phyloP scores from a whole-genome alignment of 2,113 vertebrate species.

The Hippoglossus stenolepis region DNA sequence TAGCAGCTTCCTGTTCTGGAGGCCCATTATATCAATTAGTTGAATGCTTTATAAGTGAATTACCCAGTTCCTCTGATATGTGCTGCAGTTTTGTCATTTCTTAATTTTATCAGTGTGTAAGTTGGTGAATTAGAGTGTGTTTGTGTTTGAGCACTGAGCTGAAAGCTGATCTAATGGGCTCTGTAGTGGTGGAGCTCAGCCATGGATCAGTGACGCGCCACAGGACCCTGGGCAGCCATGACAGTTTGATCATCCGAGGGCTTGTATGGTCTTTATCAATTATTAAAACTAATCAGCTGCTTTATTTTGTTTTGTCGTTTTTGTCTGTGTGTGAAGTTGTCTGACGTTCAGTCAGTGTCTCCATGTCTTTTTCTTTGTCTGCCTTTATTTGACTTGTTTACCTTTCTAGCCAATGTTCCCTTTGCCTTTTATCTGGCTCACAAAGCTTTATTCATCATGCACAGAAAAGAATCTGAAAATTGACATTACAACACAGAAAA shows the following conservation, averaged over 20 bases:
- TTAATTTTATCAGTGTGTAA: constrained; percentile 25
- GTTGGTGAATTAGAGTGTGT: constrained; percentile 12
- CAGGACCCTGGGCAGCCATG: constrained; percentile 73
- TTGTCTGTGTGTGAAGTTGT: constrained; percentile 26
- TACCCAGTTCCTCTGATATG: background rate
- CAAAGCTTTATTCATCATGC: background rate
- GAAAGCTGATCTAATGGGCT: constrained; percentile 70
- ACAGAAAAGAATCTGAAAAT: background rate
- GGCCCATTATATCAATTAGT: constrained; percentile 4
- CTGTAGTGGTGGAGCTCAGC: constrained; percentile 41
- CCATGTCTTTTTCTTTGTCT: background rate
- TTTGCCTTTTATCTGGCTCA: constrained; percentile 1
- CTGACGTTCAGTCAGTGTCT: constrained; percentile 21
- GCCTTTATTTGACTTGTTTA: constrained; percentile 12
- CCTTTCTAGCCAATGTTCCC: background rate
- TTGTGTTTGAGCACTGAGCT: constrained; percentile 23
- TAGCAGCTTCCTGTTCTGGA: constrained; percentile 22
- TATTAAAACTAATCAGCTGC: constrained; percentile 76
- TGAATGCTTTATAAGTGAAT: constrained; percentile 13
- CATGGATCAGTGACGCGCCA: constrained; percentile 64
- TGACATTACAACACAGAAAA: background rate
- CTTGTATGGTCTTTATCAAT: constrained; percentile 77
- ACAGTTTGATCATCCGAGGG: constrained; percentile 70
- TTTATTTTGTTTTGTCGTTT: too few species aligned
- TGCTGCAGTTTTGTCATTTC: background rate